Base-by-base conservation (phyloP, 53 echinoderm and acorn worm species). In the Henricia sp. region DNA sequence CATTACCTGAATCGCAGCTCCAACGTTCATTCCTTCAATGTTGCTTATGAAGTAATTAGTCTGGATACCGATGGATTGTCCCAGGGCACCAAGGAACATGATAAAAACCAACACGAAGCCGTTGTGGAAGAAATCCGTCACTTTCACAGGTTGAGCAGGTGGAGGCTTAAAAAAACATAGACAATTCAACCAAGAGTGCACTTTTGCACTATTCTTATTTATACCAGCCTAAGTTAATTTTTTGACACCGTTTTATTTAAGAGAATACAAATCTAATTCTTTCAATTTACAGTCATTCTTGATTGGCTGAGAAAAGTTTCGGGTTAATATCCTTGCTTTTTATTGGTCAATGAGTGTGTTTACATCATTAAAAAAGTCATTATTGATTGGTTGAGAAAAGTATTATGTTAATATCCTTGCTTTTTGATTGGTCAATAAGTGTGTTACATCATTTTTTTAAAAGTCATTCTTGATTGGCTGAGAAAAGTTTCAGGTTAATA, bases 1-100 rank as follows among this genome's bases (percentile, higher is more conserved):
- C n/a, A n/a, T n/a, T 82, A 93, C 94, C 94, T 93, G 94, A n/a
- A 93, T 32, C 2, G 94, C 84, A 0, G 88, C 53, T 56, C 91
- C 52, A 2, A 88, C 88, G 11, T 91, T 85, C 19, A 91, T 48
- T 0, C 85, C 91, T 27, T 82, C 67, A 0, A 82, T 83, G 8
- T 85, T 42, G 34, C 53, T 67, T 13, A 85, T 52, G 58, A 85
- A 84, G 48, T 32, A 72, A 42, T 85, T 67, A 0, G 71, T 72
- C 33, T 93, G 88, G 17, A 88, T 27, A n/a, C 85, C 44, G n/a
- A 54, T 41, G 4, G 60, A 54, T 0, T 39, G 48, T 3, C 21
- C 37, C 36, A 88, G 1, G 25, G 78, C 38, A 12, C 82, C 74
- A 0, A 91, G 11, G 46, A 68, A 88, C 60, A 93, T 78, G 48